Evolutionary conservation across 1,140 invertebrate genomes (phyloP), one percentile per base, ranked within the genome.

Genomic region (Penaeus indicus): DNA sequence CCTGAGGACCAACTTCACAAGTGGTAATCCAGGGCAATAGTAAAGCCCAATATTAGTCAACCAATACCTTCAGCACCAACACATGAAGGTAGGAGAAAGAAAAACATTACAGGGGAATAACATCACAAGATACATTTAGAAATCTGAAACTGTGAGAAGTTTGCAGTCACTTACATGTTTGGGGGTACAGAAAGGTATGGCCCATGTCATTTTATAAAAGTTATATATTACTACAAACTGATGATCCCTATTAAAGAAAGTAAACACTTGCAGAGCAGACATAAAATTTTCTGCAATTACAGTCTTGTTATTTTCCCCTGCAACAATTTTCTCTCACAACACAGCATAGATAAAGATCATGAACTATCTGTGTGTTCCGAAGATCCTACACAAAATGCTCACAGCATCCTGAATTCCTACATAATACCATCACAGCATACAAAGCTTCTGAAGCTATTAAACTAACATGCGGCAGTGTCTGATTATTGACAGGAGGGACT

Each of bases 381-480:
- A 75, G 81, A 84, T 67, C 81, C 81, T 78, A 77, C 54, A 78
- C 75, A 84, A 64, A 60, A 84, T 88, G 87, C 81, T 83, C 75
- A 63, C 81, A 88, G 87, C 87, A 88, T 88, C 75, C 72, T 84
- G 81, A 88, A 64, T 67, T 78, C 81, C 87, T 88, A 88, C 81
- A 67, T 78, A 78, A 84, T 78, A 88, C 87, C 87, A 88, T 88
- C 75, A 88, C 87, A 88, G 81, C 82, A 88, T 79, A 88, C 87
- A 88, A 88, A 88, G 87, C 87, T 84, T 88, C 75, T 84, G 87
- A 88, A 88, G 87, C 87, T 88, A 88, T 84, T 84, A 79, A 88
- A 84, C 87, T 88, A 88, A 84, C 61, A 84, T 77, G 85, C 81
- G 69, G 87, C 81, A 88, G 81, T 88, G 87, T 78, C 81, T 88